Conservation (phyloP, 2,797 vertebrate genomes). For the Brachymystax lenok region DNA sequence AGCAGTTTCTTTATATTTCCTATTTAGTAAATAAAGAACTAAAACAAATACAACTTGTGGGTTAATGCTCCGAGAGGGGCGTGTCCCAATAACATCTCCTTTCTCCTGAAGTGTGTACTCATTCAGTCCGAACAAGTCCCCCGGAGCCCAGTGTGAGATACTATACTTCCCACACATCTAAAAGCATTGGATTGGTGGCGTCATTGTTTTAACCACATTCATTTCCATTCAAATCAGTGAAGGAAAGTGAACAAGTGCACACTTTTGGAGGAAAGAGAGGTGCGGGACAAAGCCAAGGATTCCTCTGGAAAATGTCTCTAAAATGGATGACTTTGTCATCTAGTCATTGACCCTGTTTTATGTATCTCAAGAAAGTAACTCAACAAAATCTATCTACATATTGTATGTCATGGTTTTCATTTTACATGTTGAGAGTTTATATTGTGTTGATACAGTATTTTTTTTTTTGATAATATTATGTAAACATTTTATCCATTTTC, state of each 20-base stretch:
- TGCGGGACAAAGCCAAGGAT: not conserved
- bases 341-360: constrained; percentile 47
- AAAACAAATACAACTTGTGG: constrained; percentile 70
- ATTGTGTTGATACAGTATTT: constrained; percentile 76
- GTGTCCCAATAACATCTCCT: constrained; percentile 35
- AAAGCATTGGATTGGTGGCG: not conserved
- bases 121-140: not conserved
- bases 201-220: not conserved
- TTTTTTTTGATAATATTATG: constrained; percentile 72
- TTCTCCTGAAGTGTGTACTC: constrained; percentile 8
- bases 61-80: constrained; percentile 63
- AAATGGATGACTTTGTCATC: constrained; percentile 46
- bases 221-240: not conserved
- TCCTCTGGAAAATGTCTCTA: not conserved
- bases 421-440: constrained; percentile 77
- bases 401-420: constrained; percentile 70
- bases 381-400: constrained; percentile 46
- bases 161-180: not conserved
- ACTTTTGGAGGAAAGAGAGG: not conserved
- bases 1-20: constrained; percentile 76
- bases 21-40: constrained; percentile 77
- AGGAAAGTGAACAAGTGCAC: not conserved
- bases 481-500: constrained; percentile 77
- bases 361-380: constrained; percentile 58
- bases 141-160: too few relatives aligned